Percentiles rank a stretch among this genome's conserved stretches.
Conservation (phyloP, 2,113 vertebrate genomes). For the Sinocyclocheilus rhinocerous region DNA sequence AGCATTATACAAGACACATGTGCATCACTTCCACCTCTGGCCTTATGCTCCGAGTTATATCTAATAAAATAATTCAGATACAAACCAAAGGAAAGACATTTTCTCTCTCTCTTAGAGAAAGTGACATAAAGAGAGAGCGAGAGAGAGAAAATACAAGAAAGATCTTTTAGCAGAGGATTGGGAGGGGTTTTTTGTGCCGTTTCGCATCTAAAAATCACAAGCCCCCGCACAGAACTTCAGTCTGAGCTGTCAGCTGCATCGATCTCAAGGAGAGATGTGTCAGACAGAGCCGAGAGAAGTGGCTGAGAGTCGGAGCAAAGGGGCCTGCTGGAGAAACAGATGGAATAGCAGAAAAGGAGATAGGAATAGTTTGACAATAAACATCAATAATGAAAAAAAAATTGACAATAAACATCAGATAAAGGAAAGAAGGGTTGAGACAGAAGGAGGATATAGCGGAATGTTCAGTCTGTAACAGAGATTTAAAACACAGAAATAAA, state of each 20-base stretch:
- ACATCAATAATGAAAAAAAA: slow-evolving; percentile 37
- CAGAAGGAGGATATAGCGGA: neutral
- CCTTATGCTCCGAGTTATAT: neutral
- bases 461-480: slow-evolving; percentile 13
- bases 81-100: slow-evolving; percentile 8
- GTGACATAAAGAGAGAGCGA: slow-evolving; percentile 19
- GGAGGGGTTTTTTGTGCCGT: neutral
- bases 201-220: slow-evolving; percentile 40
- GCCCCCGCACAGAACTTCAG: slow-evolving; percentile 40
- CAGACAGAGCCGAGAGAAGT: slow-evolving; percentile 48
- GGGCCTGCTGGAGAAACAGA: slow-evolving; percentile 51
- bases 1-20: slow-evolving; percentile 21
- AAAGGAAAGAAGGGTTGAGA: slow-evolving; percentile 2
- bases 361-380: slow-evolving; percentile 57
- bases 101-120: slow-evolving; percentile 3
- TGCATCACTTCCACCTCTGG: slow-evolving; percentile 11
- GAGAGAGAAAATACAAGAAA: slow-evolving; percentile 39
- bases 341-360: slow-evolving; percentile 49
- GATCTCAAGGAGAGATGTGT: slow-evolving; percentile 53
- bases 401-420: slow-evolving; percentile 25
- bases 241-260: slow-evolving; percentile 58
- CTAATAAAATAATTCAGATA: slow-evolving; percentile 35
- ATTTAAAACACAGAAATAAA: neutral
- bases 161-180: slow-evolving; percentile 27
- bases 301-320: slow-evolving; percentile 43